These are phyloP conservation scores for Litocranius walleri DNA, from an alignment of 2,113 vertebrate genomes.

Conservation along the genomic window DNA sequence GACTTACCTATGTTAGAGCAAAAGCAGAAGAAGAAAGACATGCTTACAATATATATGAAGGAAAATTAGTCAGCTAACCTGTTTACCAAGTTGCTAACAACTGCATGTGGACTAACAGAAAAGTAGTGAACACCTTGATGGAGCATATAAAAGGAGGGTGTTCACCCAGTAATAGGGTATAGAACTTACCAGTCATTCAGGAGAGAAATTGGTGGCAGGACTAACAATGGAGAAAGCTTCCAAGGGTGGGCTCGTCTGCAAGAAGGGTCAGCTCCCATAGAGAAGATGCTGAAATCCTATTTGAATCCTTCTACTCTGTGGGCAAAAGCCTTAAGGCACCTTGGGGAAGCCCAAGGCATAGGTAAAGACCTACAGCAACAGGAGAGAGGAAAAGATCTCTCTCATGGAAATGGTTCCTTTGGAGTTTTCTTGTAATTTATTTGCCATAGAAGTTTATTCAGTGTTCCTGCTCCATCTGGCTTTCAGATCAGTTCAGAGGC, in stretches of 20 bases:
- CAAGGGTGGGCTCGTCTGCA: not conserved
- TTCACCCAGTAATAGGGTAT: accelerated
- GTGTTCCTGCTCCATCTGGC: not conserved
- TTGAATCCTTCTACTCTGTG: not conserved
- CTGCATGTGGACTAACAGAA: not conserved
- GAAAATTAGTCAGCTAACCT: not conserved
- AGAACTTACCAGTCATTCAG: not conserved
- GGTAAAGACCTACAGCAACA: not conserved
- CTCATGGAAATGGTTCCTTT: not conserved
- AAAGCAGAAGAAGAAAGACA: not conserved
- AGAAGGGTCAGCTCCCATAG: not conserved
- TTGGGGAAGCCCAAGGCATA: not conserved
- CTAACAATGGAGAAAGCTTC: not conserved
- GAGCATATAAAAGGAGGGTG: not conserved
- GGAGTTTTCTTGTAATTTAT: not conserved
- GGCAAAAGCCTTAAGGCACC: not conserved
- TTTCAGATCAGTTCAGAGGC: not conserved
- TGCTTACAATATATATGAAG: not conserved
- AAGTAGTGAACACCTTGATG: not conserved
- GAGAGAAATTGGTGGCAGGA: not conserved
- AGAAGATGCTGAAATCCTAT: not conserved
- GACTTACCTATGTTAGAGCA: not conserved
- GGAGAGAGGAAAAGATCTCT: not conserved
- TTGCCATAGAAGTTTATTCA: not conserved
- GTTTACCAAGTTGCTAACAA: not conserved